Evolutionary conservation across 2,888 invertebrate species (phyloP).

Genomic region (Altica lythri): DNA sequence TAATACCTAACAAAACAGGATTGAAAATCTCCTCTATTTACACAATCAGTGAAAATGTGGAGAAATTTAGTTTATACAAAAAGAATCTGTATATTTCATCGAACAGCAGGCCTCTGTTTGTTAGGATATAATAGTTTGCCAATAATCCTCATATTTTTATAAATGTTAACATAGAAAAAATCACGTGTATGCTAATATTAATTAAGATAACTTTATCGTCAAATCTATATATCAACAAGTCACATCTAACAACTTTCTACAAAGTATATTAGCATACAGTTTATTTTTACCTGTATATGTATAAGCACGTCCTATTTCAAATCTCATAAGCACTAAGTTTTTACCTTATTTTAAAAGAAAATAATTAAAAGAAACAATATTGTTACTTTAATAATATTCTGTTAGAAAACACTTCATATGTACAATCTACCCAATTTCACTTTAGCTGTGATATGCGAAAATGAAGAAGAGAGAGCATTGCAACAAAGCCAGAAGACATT

Average conservation of each 20-base stretch:
- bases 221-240: conserved; percentile 38
- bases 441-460: no score
- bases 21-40: conserved; percentile 62
- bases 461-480: no score
- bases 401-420: no score
- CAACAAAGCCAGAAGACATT: no score
- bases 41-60: conserved; percentile 56
- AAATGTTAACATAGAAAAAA: conserved; percentile 26
- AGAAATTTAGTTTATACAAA: conserved; percentile 54
- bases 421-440: no score
- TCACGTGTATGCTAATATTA: conserved; percentile 28
- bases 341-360: conserved; percentile 39
- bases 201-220: neutral
- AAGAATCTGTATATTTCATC: conserved; percentile 57
- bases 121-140: conserved; percentile 51
- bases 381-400: no score
- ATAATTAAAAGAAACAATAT: no score
- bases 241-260: neutral
- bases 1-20: conserved; percentile 55
- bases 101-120: conserved; percentile 58
- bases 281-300: conserved; percentile 10
- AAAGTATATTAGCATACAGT: conserved; percentile 3
- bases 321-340: conserved; percentile 11
- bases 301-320: conserved; percentile 46
- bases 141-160: conserved; percentile 33